Percentiles rank a stretch among this genome's conserved stretches.
These are phyloP conservation scores for Theonella swinhoei DNA, from an alignment of 37 sponge, comb jelly and placozoan genomes.

Conservation along the genomic window DNA sequence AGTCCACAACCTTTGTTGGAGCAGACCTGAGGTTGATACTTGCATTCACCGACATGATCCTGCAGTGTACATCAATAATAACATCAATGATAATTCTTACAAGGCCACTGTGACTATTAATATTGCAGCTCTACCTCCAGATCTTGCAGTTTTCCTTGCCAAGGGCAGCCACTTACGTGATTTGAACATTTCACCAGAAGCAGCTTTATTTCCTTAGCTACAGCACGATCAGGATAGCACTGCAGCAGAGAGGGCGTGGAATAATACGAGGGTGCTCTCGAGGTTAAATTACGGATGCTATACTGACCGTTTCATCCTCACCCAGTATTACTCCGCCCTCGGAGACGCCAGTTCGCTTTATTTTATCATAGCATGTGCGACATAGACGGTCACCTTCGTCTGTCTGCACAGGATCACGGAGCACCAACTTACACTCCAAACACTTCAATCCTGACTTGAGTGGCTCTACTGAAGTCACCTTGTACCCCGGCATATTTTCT, in stretches of 20 bases:
- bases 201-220: constrained; percentile 49
- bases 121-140: constrained; percentile 3
- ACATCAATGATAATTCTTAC: not conserved
- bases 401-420: constrained; percentile 70
- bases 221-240: constrained; percentile 75
- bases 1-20: constrained; percentile 34
- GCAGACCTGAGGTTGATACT: constrained; percentile 49
- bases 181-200: constrained; percentile 54
- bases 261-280: no score
- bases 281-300: no score
- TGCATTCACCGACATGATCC: constrained; percentile 37
- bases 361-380: constrained; percentile 45
- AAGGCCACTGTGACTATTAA: not conserved
- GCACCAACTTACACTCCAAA: constrained; percentile 44
- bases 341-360: constrained; percentile 16
- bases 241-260: not conserved
- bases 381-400: constrained; percentile 62
- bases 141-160: constrained; percentile 36
- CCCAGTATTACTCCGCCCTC: not conserved
- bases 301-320: not conserved
- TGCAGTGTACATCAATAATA: constrained; percentile 2
- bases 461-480: not conserved
- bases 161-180: constrained; percentile 52
- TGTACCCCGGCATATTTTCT: not conserved
- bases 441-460: constrained; percentile 31